Evolutionary conservation across 2,888 invertebrate species (phyloP), one percentile per base, ranked within the genome.

Genomic region (Ephialtes manifestator): DNA sequence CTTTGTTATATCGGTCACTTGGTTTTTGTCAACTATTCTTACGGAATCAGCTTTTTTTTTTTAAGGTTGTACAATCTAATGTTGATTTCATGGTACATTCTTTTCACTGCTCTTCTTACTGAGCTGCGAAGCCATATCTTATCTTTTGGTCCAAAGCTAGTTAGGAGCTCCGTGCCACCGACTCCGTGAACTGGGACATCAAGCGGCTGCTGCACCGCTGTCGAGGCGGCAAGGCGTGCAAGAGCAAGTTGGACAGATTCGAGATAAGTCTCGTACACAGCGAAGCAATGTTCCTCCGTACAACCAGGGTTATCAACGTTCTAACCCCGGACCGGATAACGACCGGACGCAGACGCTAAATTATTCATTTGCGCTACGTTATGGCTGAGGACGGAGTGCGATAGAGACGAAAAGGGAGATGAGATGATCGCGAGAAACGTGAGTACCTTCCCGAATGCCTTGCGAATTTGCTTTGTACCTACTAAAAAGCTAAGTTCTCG

Each of bases 331-430:
- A 80, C 79, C 81, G 85, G 82, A 85, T 85, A 85, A 85, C 89
- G 90, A 91, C 92, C 92, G 90, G 91, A 91, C 90, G 79, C 79
- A 90, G 90, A 91, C 89, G 90, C 89, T 92, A 91, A 93, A 92
- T 92, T 93, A 93, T 93, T 93, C 93, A 92, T 93, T 92, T 92
- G 84, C 86, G 75, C 72, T 77, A 80, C 76, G 80, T 85, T 85
- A 87, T 83, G 81, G 76, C 75, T 70, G 84, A 77, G 87, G 55
- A 39, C 68, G 24, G 76, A 53, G 39, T 18, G 43, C 13, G 58
- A 28, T 31, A 68, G 81, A 77, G 67, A 81, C 20, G 76, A 48
- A 70, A 43, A 43, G 63, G 63, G 71, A 71, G 55, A 77, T 46
- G 70, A 63, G 63, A 60, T 48, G 43, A 65, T 35, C 35, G n/a